Conservation (phyloP, 2,797 vertebrate genomes). For the Pteropus rufus region DNA sequence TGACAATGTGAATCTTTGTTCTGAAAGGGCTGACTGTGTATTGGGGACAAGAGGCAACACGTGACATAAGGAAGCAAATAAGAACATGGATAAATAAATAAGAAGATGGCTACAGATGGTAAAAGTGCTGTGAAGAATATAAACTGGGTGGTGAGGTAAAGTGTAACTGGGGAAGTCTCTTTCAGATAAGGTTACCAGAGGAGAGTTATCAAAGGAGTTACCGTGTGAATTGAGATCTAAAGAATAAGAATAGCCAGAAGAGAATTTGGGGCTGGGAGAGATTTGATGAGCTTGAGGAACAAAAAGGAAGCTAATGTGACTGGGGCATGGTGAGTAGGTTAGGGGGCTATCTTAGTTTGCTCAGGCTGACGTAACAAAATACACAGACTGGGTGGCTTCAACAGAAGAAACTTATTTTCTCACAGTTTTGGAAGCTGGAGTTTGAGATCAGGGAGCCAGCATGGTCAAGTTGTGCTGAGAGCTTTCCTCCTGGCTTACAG, state of each 20-base stretch:
- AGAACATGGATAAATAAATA: not conserved
- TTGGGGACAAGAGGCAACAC: not conserved
- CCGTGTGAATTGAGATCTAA: not conserved
- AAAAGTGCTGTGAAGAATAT: not conserved
- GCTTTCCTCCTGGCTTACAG: not conserved
- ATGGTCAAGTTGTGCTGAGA: not conserved
- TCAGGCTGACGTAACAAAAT: not conserved
- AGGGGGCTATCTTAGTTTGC: not conserved
- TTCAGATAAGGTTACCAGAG: not conserved
- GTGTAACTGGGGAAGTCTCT: not conserved
- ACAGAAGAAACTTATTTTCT: not conserved
- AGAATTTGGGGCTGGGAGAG: not conserved
- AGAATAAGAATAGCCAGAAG: not conserved
- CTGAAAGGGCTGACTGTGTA: no score
- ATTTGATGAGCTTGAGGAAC: not conserved
- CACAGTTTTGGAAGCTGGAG: not conserved
- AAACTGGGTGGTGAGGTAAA: not conserved
- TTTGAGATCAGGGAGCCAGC: not conserved
- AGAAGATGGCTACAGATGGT: not conserved
- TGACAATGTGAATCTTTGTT: not conserved
- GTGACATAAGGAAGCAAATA: not conserved
- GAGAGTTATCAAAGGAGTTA: not conserved
- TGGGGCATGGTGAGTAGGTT: fast-evolving
- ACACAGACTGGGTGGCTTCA: not conserved
- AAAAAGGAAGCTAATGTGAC: not conserved